Base-by-base conservation (phyloP, 1,140 invertebrate species). In the Ladona fulva region DNA sequence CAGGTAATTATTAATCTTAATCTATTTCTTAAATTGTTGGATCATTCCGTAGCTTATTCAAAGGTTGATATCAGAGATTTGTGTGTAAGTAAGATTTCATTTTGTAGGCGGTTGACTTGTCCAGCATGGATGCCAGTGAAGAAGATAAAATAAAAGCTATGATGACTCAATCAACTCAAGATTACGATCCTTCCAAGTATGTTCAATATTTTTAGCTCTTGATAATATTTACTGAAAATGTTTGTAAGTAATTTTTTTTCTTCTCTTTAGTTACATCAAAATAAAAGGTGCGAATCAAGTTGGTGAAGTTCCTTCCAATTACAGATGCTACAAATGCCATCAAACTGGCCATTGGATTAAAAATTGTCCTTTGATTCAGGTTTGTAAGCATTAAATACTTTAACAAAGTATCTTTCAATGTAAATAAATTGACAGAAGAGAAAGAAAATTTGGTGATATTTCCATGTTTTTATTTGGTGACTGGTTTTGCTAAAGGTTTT, bases 141-240 rank as follows among this genome's bases (percentile, higher is more conserved):
- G 95, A 97, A 82, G 97, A 99, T 83, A 98, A 98, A 87, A 97
- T 99, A 82, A 92, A 93, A 83, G 95, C 95, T 79, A 97, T 99
- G 93, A 98, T 99, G 90, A 91, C 92, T 77, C 97, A 98, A 83
- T 97, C 96, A 59, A 97, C 95, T 75, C 92, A 93, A 83, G 97
- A 97, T 84, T 99, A 98, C 89, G 95, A 98, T 87, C 94, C 96
- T 78, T 94, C 94, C 84, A 97, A 95, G 95, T 98, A 90, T 90
- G 92, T 87, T 78, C 24, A 42, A 29, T 42, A 76, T 42, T 76
- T 42, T 76, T 25, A 5, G 1, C 29, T 52, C 74, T 77, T 79
- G 74, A 79, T 79, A 24, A 25, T 44, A 25, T 76, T 42, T 22
- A 42, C 22, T 77, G 1, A 66, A 3, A 3, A 5, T 3, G 11